Conservation (phyloP, 2,888 invertebrate species). For the Physocephala rufipes region DNA sequence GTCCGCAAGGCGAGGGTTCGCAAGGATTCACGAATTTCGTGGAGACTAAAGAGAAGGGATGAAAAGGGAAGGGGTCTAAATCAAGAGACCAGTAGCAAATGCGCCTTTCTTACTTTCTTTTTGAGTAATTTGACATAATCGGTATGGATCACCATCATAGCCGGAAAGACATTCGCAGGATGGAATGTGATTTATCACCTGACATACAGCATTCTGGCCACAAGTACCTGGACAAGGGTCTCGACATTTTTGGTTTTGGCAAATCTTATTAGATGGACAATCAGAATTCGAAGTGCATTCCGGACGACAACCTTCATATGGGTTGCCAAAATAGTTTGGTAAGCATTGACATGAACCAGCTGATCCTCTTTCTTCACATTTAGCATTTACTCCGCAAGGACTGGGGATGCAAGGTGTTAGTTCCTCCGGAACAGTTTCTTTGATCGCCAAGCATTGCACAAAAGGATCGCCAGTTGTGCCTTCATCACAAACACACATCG, state of each 20-base stretch:
- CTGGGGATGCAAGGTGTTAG: conserved; percentile 68
- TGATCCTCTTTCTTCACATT: conserved; percentile 76
- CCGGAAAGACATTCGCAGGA: conserved; percentile 71
- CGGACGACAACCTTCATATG: conserved; percentile 77
- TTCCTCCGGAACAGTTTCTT: conserved; percentile 58
- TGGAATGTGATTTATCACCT: conserved; percentile 73
- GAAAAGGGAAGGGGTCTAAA: too few species aligned
- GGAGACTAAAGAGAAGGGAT: conserved; percentile 61
- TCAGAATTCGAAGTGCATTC: conserved; percentile 74
- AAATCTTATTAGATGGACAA: conserved; percentile 75
- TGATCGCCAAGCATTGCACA: conserved; percentile 64
- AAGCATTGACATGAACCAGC: conserved; percentile 79
- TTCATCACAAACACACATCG: conserved; percentile 70
- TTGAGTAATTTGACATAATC: conserved; percentile 68
- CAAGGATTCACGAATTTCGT: conserved; percentile 72
- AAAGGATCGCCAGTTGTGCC: conserved; percentile 73
- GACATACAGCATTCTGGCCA: conserved; percentile 73
- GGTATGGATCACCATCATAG: conserved; percentile 76
- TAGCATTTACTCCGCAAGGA: conserved; percentile 73
- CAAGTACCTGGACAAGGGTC: conserved; percentile 75
- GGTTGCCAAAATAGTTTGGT: conserved; percentile 78
- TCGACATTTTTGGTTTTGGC: conserved; percentile 71
- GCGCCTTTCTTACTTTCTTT: conserved; percentile 66
- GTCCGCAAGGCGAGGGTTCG: conserved; percentile 82
- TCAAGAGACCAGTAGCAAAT: too few species aligned